Base-by-base conservation (phyloP, 2,113 vertebrate species). In the Hypanus sabinus region DNA sequence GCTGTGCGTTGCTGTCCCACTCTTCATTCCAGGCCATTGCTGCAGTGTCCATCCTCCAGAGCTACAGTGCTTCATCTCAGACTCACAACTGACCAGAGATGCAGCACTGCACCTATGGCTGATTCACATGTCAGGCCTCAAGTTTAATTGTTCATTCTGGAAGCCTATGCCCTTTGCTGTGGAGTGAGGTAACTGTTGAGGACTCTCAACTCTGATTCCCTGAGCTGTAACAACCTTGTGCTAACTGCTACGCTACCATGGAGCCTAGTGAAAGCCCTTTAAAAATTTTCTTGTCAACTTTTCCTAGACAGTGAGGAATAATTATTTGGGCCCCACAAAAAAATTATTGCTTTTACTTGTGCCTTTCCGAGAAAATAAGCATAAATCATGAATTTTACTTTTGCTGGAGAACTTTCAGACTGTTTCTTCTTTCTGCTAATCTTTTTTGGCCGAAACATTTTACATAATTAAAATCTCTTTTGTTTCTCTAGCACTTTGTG, bases 1-100 rank as follows among this genome's bases (percentile, higher is more conserved):
- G n/a, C 30, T 90, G 33, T 90, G 70, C 14, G 70, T 38, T 46
- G 91, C 10, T 93, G 70, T 55, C 38, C 16, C 0, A 11, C 91
- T 93, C 70, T 73, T 38, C 5, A 0, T 73, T 75, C 91, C 27
- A 55, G 91, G 70, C 70, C 91, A 73, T 73, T 73, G 91, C 68
- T 73, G 91, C 91, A 93, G 91, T 93, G 80, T 83, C 46, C 94
- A 97, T 97, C 97, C 97, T 98, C 99, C 98, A 96, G 98, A 99
- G 99, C 98, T 99, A 99, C 99, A 99, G 99, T 99, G 99, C 99
- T 99, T 99, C 99, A 99, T 99, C 99, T 99, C 99, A 99, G 99
- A 99, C 98, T 99, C 98, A 97, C 98, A 98, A 97, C 97, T 99
- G 98, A 99, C 99, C 99, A 99, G 99, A 99, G 99, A 99, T 99